A percentile compares a stretch with the other conserved stretches of the same genome.
phyloP scores from a whole-genome alignment of 2,888 invertebrate species.

The Subacronicta megacephala region DNA sequence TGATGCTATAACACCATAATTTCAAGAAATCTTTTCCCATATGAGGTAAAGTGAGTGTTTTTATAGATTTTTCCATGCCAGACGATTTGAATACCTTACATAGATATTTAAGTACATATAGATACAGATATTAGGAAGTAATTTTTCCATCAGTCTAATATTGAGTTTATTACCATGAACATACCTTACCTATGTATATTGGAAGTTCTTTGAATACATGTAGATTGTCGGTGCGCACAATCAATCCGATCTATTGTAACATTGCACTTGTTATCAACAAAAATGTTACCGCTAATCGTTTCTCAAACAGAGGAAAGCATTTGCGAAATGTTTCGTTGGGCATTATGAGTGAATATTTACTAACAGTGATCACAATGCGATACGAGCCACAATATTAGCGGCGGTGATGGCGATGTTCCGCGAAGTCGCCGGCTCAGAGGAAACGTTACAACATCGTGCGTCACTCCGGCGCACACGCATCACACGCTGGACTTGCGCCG shows the following conservation, averaged over 20 bases:
- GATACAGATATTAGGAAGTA: too few species aligned
- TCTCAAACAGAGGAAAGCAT: conserved; percentile 48
- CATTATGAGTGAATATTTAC: conserved; percentile 57
- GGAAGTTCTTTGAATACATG: neutral
- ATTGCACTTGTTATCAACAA: conserved; percentile 35
- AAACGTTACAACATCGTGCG: conserved; percentile 55
- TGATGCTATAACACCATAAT: conserved; percentile 24
- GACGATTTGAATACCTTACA: too few species aligned
- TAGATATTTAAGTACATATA: too few species aligned
- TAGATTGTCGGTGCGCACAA: neutral
- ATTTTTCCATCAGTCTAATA: too few species aligned
- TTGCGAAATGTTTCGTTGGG: conserved; percentile 48
- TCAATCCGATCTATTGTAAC: conserved; percentile 1
- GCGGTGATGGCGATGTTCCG: conserved; percentile 42
- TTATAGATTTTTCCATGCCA: too few species aligned
- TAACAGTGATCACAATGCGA: conserved; percentile 57
- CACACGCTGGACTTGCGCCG: conserved; percentile 9
- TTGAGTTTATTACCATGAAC: too few species aligned
- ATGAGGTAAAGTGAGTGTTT: conserved; percentile 15
- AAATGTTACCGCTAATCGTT: conserved; percentile 46
- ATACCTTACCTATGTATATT: too few species aligned
- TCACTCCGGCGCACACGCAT: conserved; percentile 39
- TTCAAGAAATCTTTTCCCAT: conserved; percentile 11
- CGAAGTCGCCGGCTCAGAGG: conserved; percentile 39
- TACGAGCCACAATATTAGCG: conserved; percentile 50